These are phyloP conservation scores for Sinhomidia bicolor DNA, from an alignment of 2,888 invertebrate species.

Conservation along the genomic window DNA sequence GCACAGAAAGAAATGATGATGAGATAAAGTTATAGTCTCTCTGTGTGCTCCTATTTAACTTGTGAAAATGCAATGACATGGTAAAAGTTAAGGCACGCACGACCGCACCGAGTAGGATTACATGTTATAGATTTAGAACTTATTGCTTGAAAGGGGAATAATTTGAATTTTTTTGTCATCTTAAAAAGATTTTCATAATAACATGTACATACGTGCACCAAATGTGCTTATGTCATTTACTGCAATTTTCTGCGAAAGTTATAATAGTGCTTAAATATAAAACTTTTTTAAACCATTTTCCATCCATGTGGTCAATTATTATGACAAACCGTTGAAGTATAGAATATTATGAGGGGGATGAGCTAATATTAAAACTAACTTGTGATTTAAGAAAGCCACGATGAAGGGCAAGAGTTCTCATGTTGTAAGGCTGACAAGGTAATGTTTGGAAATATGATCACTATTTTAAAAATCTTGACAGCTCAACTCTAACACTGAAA, in stretches of 20 bases:
- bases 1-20: too few relatives aligned
- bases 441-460: background rate
- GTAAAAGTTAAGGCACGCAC: conserved; percentile 27
- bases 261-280: background rate
- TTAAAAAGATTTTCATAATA: background rate
- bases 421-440: too few relatives aligned
- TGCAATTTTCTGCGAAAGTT: conserved; percentile 38
- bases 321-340: too few relatives aligned
- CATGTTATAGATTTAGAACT: background rate
- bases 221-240: conserved; percentile 54
- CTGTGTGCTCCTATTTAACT: background rate
- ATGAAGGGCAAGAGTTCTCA: too few relatives aligned
- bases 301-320: too few relatives aligned
- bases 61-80: conserved; percentile 18
- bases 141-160: background rate
- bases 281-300: background rate
- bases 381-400: too few relatives aligned
- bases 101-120: conserved; percentile 17
- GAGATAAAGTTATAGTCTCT: background rate
- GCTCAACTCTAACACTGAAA: too few relatives aligned
- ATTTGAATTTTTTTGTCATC: background rate
- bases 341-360: too few relatives aligned
- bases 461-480: too few relatives aligned
- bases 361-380: too few relatives aligned
- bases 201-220: background rate